Conservation (phyloP, 1,140 invertebrate genomes). For the Drosophila oshimai region DNA sequence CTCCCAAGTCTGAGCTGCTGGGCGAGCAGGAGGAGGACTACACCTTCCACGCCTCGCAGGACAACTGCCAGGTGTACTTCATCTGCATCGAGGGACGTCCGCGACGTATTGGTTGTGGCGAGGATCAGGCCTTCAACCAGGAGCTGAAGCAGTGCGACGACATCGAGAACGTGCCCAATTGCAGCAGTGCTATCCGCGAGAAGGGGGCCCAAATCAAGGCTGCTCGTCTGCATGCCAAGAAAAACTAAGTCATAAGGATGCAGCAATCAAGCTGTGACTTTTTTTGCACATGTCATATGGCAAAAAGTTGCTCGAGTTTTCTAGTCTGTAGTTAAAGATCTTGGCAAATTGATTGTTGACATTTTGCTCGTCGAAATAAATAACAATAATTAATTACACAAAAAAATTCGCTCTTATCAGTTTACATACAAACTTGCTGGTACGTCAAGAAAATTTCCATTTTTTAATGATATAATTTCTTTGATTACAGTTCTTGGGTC, state of each 20-base stretch:
- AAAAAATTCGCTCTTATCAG: not conserved
- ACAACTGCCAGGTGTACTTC: conserved; percentile 91
- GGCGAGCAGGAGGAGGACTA: conserved; percentile 83
- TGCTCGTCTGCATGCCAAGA: conserved; percentile 52
- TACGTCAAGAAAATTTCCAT: fast-evolving
- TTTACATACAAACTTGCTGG: not conserved
- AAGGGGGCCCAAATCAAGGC: conserved; percentile 73
- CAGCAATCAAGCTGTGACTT: not conserved
- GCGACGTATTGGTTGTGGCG: conserved; percentile 88
- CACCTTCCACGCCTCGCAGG: conserved; percentile 84
- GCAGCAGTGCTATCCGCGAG: conserved; percentile 82
- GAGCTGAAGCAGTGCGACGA: conserved; percentile 89
- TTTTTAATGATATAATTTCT: not conserved
- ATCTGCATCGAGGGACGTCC: conserved; percentile 90
- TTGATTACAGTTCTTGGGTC: conserved; percentile 40
- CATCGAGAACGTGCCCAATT: conserved; percentile 90
- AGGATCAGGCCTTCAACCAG: conserved; percentile 92
- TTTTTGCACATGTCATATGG: conserved; percentile 8
- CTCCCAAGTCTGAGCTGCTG: conserved; percentile 79
- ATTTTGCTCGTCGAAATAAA: conserved; percentile 54
- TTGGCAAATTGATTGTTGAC: conserved; percentile 49
- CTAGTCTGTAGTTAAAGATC: conserved; percentile 74
- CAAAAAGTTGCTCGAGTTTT: conserved; percentile 67
- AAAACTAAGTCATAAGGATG: conserved; percentile 9
- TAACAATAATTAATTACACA: conserved; percentile 8